These are phyloP conservation scores for Macroglossus sobrinus DNA, from an alignment of 2,113 vertebrate species.

Conservation along the genomic window DNA sequence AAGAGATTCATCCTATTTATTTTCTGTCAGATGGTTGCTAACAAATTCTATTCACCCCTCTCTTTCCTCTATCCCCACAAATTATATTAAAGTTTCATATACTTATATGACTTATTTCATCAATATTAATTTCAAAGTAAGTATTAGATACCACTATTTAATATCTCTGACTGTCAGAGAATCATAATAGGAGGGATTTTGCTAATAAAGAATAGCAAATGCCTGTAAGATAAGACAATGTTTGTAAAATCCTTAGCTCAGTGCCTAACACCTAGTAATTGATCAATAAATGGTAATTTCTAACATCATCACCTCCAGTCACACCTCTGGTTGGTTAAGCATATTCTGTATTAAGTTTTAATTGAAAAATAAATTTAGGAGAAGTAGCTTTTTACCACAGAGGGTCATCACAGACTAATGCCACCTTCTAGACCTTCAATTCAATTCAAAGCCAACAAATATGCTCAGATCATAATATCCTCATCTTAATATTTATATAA, in stretches of 20 bases:
- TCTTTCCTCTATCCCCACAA: not conserved
- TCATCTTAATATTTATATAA: not conserved
- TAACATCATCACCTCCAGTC: not conserved
- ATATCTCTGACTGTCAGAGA: not conserved
- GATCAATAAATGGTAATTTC: not conserved
- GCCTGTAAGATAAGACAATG: not conserved
- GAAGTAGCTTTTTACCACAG: not conserved
- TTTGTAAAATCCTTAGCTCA: not conserved
- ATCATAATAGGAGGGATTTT: not conserved
- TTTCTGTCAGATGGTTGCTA: not conserved
- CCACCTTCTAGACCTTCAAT: not conserved
- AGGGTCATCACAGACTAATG: not conserved
- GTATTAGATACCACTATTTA: not conserved
- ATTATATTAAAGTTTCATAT: not conserved
- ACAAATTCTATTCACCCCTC: not conserved
- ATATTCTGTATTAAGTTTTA: not conserved
- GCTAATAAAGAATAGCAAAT: not conserved
- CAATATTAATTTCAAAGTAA: constrained; percentile 16
- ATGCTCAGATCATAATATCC: not conserved
- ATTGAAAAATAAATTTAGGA: not conserved
- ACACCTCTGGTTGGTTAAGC: not conserved
- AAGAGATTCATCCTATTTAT: not conserved
- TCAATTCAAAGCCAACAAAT: not conserved
- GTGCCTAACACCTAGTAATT: not conserved
- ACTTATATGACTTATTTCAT: not conserved